phyloP scores from a whole-genome alignment of 1,140 invertebrate genomes.

The Cherax quadricarinatus region DNA sequence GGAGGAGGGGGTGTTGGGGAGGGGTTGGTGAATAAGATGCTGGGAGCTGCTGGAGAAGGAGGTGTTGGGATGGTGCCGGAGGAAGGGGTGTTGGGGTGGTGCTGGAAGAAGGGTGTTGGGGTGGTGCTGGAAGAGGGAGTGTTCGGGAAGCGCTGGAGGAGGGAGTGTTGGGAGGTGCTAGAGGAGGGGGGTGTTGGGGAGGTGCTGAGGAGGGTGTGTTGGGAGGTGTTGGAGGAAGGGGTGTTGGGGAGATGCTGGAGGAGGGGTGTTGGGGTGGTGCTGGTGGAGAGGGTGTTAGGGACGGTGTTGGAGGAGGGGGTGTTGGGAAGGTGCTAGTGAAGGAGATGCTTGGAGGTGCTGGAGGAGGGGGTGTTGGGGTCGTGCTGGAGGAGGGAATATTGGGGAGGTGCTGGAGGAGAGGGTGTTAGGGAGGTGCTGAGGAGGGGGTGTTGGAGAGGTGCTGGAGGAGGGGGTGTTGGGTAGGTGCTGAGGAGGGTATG shows the following conservation, averaged over 20 bases:
- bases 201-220: background rate
- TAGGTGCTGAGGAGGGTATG: background rate
- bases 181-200: background rate
- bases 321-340: too few relatives aligned
- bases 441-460: too few relatives aligned
- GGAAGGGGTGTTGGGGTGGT: background rate
- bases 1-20: too few relatives aligned
- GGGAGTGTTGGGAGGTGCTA: background rate
- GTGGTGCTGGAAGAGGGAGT: background rate
- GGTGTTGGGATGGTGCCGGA: background rate
- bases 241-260: too few relatives aligned
- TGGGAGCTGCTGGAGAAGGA: background rate
- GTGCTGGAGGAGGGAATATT: background rate
- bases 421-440: background rate
- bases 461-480: background rate
- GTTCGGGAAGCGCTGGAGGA: background rate
- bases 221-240: background rate
- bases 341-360: too few relatives aligned
- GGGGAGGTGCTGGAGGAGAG: background rate
- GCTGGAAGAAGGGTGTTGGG: background rate
- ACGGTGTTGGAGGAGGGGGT: too few relatives aligned
- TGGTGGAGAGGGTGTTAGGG: too few relatives aligned
- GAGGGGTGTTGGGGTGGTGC: too few relatives aligned
- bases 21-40: too few relatives aligned
- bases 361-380: background rate